Base-by-base conservation (phyloP, 1,140 invertebrate genomes). In the Temnothorax longispinosus region DNA sequence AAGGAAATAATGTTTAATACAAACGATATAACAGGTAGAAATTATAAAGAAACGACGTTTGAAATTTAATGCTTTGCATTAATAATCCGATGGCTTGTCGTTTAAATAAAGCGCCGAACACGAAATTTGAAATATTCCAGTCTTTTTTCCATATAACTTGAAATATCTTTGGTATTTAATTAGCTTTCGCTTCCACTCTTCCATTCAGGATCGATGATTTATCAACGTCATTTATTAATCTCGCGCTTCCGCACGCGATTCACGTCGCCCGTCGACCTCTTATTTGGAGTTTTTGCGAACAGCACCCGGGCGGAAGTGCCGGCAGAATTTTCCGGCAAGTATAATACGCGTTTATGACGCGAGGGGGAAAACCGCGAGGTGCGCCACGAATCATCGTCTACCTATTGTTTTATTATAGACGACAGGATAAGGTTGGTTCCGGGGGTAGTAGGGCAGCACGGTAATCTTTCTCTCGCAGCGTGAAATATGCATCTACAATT, bases 341-440 rank as follows among this genome's bases (percentile, higher is more conserved):
- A 84, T 84, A 84, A 84, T 84, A 84, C 69, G 41, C 80, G 69
- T 84, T 84, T 84, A 84, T 62, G 54, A 75, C 54, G 69, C 44
- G 80, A 60, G 27, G 38, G 41, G 44, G 80, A 75, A 74, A 74
- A 75, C 69, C 80, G 80, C 78, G 65, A 58, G 52, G 65, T 50
- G 78, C 41, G 80, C 65, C 69, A 32, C 80, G 80, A 75, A 84
- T 84, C 80, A 84, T 84, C 67, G 67, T 82, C 80, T 47, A 62
- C 69, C 80, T 84, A 84, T 84, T 84, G 80, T 84, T 84, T 84
- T 84, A 84, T 84, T 84, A 84, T 84, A 84, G 80, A 84, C 80
- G 80, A 84, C 80, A 84, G 80, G 80, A 84, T 84, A 84, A 84
- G 80, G 80, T 75, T 47, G 69, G 80, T 75, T 84, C 80, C 80